These are phyloP conservation scores for Drosophila tropicalis DNA, from an alignment of 1,140 invertebrate species.

Conservation along the genomic window DNA sequence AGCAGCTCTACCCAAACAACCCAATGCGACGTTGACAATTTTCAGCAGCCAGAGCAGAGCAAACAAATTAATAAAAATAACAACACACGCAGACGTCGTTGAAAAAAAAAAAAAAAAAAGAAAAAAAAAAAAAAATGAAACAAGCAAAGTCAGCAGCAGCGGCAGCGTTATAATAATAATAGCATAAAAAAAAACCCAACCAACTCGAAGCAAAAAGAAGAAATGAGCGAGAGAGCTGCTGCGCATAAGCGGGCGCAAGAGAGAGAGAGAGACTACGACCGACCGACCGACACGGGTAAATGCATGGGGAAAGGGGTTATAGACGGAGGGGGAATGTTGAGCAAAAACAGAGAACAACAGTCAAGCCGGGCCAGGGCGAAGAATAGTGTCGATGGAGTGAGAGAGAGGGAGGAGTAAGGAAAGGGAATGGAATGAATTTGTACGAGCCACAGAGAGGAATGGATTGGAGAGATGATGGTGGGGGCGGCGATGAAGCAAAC, in stretches of 20 bases:
- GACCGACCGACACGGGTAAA: constrained; percentile 8
- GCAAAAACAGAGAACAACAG: constrained; percentile 41
- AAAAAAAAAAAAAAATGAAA: constrained; percentile 47
- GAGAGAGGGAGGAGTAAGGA: constrained; percentile 2
- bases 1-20: constrained; percentile 46
- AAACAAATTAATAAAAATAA: constrained; percentile 72
- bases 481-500: constrained; percentile 4
- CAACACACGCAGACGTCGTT: constrained; percentile 48
- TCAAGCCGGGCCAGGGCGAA: constrained; percentile 4
- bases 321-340: constrained; percentile 26
- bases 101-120: constrained; percentile 42
- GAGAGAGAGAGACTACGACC: constrained; percentile 7
- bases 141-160: constrained; percentile 48
- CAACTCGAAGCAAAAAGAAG: constrained; percentile 23
- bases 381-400: not conserved
- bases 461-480: not conserved
- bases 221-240: constrained; percentile 27
- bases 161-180: constrained; percentile 25
- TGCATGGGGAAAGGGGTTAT: constrained; percentile 10
- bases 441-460: not conserved
- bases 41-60: constrained; percentile 55
- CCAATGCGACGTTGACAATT: constrained; percentile 60
- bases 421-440: not conserved
- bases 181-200: constrained; percentile 29
- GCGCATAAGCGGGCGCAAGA: constrained; percentile 33